Percentiles rank a stretch among this genome's conserved stretches.
Evolutionary conservation across 2,113 vertebrate genomes (phyloP).

Genomic region (Danionella cerebrum): DNA sequence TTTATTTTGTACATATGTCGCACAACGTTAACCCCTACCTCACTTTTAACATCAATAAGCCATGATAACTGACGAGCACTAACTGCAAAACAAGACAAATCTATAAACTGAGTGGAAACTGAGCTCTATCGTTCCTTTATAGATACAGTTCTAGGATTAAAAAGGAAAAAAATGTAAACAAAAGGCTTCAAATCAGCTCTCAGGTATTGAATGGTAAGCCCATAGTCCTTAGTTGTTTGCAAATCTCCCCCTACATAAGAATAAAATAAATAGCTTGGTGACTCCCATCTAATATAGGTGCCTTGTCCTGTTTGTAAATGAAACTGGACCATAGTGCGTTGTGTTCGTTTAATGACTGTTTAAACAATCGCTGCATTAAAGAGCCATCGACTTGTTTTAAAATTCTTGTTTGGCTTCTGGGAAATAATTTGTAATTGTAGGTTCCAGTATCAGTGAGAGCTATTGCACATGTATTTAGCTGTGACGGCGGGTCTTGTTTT

Average conservation of each 20-base stretch:
- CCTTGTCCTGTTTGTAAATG: slow-evolving; percentile 10
- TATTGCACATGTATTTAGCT: too few relatives aligned
- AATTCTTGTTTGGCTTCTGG: too few relatives aligned
- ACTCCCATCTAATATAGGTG: slow-evolving; percentile 4
- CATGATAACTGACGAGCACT: slow-evolving; percentile 14
- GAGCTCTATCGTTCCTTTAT: background rate
- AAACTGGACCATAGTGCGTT: background rate
- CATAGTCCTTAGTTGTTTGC: background rate
- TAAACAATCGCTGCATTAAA: too few relatives aligned
- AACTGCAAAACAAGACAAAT: slow-evolving; percentile 20
- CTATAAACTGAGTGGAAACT: background rate
- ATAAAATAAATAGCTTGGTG: background rate
- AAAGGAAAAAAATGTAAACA: background rate
- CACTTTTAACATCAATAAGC: slow-evolving; percentile 13
- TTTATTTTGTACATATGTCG: slow-evolving; percentile 2
- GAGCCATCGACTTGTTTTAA: too few relatives aligned
- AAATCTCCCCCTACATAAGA: background rate
- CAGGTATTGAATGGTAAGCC: slow-evolving; percentile 26
- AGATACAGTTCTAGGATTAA: background rate
- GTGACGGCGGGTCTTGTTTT: background rate
- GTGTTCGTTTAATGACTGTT: too few relatives aligned
- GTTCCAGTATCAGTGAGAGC: too few relatives aligned
- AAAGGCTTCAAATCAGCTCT: slow-evolving; percentile 26
- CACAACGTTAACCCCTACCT: slow-evolving; percentile 37
- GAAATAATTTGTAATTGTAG: too few relatives aligned